Evolutionary conservation across 2,113 vertebrate genomes (phyloP).

Genomic region (Syngnathus typhle): DNA sequence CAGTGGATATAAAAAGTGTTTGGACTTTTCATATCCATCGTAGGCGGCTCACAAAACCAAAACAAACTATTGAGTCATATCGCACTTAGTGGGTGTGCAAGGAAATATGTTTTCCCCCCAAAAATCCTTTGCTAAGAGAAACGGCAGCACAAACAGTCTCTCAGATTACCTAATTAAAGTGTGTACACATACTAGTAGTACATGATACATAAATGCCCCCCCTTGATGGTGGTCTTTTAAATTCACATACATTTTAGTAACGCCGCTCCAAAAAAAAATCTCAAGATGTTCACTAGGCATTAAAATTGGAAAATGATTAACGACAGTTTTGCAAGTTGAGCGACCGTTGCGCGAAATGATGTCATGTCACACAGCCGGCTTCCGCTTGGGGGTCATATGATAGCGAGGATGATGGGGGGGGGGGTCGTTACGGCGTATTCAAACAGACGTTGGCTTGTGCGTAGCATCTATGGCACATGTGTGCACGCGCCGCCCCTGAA

Average conservation of each 20-base stretch:
- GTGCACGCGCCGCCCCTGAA: conserved; percentile 58
- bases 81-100: background rate
- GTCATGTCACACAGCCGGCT: conserved; percentile 37
- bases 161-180: background rate
- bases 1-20: background rate
- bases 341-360: conserved; percentile 37
- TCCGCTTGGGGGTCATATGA: conserved; percentile 23
- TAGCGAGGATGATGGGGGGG: conserved; percentile 16
- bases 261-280: background rate
- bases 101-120: background rate
- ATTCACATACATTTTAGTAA: background rate
- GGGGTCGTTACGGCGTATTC: conserved; percentile 25
- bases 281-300: background rate
- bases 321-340: background rate
- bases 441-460: conserved; percentile 65
- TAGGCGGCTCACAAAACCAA: background rate
- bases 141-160: background rate
- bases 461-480: conserved; percentile 61
- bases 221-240: background rate
- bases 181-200: background rate
- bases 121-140: background rate
- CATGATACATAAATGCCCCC: background rate
- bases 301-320: conserved; percentile 4
- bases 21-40: background rate
- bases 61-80: background rate